Evolutionary conservation across 1,140 invertebrate genomes (phyloP).

Genomic region (Drosophila erecta): DNA sequence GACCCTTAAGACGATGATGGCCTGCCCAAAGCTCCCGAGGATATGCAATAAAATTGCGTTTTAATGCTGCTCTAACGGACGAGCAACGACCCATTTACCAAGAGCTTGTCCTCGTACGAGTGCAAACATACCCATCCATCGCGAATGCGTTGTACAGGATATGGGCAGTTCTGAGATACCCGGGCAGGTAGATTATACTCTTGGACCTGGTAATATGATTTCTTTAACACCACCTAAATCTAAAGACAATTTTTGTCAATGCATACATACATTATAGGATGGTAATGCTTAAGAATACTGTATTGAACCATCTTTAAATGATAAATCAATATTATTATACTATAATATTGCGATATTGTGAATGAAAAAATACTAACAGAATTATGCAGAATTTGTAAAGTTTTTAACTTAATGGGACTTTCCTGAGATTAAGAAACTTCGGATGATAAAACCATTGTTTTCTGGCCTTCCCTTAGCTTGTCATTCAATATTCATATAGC

Average conservation of each 20-base stretch:
- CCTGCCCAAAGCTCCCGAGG: slow-evolving; percentile 58
- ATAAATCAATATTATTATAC: not conserved
- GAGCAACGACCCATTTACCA: slow-evolving; percentile 35
- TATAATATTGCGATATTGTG: not conserved
- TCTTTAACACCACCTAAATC: too few species aligned
- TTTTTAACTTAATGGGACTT: not conserved
- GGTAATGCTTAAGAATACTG: too few species aligned
- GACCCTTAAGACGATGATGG: slow-evolving; percentile 74
- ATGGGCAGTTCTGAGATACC: not conserved
- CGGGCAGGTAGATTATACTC: not conserved
- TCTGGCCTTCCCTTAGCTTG: slow-evolving; percentile 4
- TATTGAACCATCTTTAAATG: too few species aligned
- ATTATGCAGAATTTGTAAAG: too few species aligned
- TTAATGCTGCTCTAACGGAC: slow-evolving; percentile 70
- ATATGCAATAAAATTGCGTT: slow-evolving; percentile 81
- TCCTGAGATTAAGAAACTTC: not conserved
- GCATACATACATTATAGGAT: too few species aligned
- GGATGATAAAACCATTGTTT: slow-evolving; percentile 1
- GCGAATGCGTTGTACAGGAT: not conserved
- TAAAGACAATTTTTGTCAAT: too few species aligned
- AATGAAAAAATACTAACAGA: too few species aligned
- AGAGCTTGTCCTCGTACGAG: slow-evolving; percentile 14
- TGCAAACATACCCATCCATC: not conserved
- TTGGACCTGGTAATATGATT: too few species aligned
- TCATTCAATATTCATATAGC: slow-evolving; percentile 54